A percentile compares a stretch with the other conserved stretches of the same genome.
Evolutionary conservation across 2,888 invertebrate genomes (phyloP).

Genomic region (Drosophila picticornis): DNA sequence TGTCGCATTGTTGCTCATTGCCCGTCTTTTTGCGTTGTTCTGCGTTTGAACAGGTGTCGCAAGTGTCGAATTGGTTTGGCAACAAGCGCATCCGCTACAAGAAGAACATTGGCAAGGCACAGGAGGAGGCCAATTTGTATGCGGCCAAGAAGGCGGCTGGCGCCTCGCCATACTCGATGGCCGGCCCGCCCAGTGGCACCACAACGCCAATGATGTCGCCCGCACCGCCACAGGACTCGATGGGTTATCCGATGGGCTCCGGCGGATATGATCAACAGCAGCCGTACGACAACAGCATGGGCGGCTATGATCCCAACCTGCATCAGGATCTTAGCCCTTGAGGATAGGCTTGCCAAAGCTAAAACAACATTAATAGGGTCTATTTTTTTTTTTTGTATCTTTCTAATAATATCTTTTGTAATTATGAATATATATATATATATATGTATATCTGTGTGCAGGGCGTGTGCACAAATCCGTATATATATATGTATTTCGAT

Average conservation of each 20-base stretch:
- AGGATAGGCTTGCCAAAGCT: conserved; percentile 78
- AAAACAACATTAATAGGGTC: conserved; percentile 15
- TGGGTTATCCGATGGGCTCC: conserved; percentile 97
- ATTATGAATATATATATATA: conserved; percentile 13
- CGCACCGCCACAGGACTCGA: conserved; percentile 95
- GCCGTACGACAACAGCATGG: conserved; percentile 95
- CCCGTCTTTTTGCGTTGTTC: too few relatives aligned
- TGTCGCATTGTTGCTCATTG: neutral
- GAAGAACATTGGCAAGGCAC: conserved; percentile 99
- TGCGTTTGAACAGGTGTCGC: conserved; percentile 83
- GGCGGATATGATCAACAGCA: conserved; percentile 96
- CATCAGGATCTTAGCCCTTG: conserved; percentile 93
- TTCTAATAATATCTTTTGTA: conserved; percentile 40
- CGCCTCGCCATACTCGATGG: conserved; percentile 95
- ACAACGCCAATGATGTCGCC: conserved; percentile 98
- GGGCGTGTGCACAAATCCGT: conserved; percentile 11
- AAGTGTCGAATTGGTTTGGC: conserved; percentile 99
- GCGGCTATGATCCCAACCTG: conserved; percentile 94
- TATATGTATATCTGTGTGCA: conserved; percentile 1
- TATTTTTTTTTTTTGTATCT: conserved; percentile 6
- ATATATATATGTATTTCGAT: conserved; percentile 1
- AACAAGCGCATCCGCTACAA: conserved; percentile 99
- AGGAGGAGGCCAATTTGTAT: conserved; percentile 99
- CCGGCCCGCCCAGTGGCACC: conserved; percentile 94
- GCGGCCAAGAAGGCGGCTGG: conserved; percentile 99